Conservation (phyloP, 2,113 vertebrate species). For the Sterna hirundo region DNA sequence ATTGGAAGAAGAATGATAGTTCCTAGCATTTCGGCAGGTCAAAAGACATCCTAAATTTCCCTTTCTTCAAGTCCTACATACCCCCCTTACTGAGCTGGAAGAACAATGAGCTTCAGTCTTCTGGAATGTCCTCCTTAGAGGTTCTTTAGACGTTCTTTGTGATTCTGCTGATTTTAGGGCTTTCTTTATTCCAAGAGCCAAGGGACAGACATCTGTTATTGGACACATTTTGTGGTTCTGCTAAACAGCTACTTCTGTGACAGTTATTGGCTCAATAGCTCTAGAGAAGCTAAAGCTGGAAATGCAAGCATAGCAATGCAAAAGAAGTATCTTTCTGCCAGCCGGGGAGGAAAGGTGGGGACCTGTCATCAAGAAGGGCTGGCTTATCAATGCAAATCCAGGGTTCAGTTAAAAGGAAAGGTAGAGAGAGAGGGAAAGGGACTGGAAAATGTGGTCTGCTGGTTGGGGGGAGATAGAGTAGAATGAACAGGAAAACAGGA, state of each 20-base stretch:
- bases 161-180: not conserved
- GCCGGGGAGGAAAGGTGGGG: not conserved
- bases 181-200: not conserved
- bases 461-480: not conserved
- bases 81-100: not conserved
- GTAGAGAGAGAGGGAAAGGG: not conserved
- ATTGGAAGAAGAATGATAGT: not conserved
- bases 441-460: not conserved
- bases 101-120: not conserved
- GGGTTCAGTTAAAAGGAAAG: not conserved
- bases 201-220: not conserved
- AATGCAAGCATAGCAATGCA: not conserved
- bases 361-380: not conserved
- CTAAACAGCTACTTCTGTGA: not conserved
- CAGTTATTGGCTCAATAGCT: not conserved
- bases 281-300: not conserved
- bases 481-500: not conserved
- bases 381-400: not conserved
- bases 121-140: not conserved
- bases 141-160: not conserved
- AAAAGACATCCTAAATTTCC: not conserved
- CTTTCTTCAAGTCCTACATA: not conserved
- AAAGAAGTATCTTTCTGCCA: not conserved
- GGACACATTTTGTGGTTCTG: not conserved
- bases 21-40: not conserved